Evolutionary conservation across 2,113 vertebrate species (phyloP), one percentile per base, ranked within the genome.

Genomic region (Dromiciops gliroides): DNA sequence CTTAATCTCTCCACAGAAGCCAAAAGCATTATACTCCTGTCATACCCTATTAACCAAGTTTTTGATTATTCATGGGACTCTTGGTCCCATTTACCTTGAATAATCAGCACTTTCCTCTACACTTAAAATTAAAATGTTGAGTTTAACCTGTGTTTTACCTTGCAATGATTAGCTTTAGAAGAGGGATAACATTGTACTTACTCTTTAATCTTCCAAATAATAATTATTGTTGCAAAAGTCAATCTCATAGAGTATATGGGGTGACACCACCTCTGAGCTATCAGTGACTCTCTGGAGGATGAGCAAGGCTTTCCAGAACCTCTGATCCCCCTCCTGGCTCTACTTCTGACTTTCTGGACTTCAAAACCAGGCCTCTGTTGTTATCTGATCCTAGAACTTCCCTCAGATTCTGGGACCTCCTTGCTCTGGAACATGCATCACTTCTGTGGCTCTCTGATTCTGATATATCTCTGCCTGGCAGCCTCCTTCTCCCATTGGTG

Each of bases 21-120:
- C 94, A 93, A 96, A 90, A 53, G 93, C 94, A 95, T 98, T 98
- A 97, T 96, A 97, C 95, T 96, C 89, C 94, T 95, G 95, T 97
- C 96, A 96, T 97, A 97, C 95, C 97, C 96, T 97, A 90, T 97
- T 97, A 97, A 97, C 96, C 97, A 97, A 95, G 95, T 97, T 97
- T 98, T 96, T 97, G 92, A 97, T 97, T 97, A 97, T 98, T 97
- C 96, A 96, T 96, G 95, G 94, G 90, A 96, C 95, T 95, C 94
- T 93, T 25, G 94, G 88, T 96, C 90, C 94, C 97, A 97, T 95
- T 97, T 96, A 91, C 92, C 96, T 97, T 97, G 97, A 97, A 94
- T 97, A 97, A 96, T 96, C 94, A 95, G 88, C 67, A 90, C 60
- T 97, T 96, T 93, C 83, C 11, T 97, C 94, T 95, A 92, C 95